Base-by-base conservation (phyloP, 2,888 invertebrate genomes). In the Vandiemenella viatica region DNA sequence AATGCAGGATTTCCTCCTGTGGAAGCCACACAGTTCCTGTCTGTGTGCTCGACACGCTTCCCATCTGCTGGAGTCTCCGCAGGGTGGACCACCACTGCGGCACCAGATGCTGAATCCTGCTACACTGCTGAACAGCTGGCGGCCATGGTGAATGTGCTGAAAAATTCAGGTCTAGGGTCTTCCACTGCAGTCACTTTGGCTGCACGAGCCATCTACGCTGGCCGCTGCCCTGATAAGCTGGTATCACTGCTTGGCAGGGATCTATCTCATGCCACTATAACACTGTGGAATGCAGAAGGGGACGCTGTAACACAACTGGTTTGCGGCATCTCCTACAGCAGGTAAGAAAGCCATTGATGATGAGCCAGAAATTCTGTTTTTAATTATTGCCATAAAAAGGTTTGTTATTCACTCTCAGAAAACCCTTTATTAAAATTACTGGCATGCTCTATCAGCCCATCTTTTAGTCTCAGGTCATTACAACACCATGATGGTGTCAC, bases 81-180 rank as follows among this genome's bases (percentile, higher is more conserved):
- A 5, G 91, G 88, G 0, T 91, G 91, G 91, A 89, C 86, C 17
- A 89, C 89, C 1, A 72, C 69, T 52, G 80, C 74, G 7, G 44
- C 52, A 8, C 5, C 55, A 53, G 66, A 66, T 50, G 72, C 58
- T 3, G 62, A 72, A 41, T 79, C 75, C 1, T 70, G 67, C 21
- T 87, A 86, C 63, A 76, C 73, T 4, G 60, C 69, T 3, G 67
- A 71, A 0, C 74, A 87, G 45, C 74, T 85, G n/a, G 67, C 76
- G 0, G 69, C 72, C 16, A 90, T 90, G 88, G 18, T 18, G 20
- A 10, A 20, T 16, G 18, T 19, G 19, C 42, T 42, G 18, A 13
- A n/a, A n/a, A 19, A 42, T 8, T n/a, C 20, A 10, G 20, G 20
- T 21, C n/a, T 42, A 10, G 20, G 18, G 13, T n/a, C 10, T 5